Evolutionary conservation across 2,888 invertebrate species (phyloP), one percentile per base, ranked within the genome.

Genomic region (Torymus auratus): DNA sequence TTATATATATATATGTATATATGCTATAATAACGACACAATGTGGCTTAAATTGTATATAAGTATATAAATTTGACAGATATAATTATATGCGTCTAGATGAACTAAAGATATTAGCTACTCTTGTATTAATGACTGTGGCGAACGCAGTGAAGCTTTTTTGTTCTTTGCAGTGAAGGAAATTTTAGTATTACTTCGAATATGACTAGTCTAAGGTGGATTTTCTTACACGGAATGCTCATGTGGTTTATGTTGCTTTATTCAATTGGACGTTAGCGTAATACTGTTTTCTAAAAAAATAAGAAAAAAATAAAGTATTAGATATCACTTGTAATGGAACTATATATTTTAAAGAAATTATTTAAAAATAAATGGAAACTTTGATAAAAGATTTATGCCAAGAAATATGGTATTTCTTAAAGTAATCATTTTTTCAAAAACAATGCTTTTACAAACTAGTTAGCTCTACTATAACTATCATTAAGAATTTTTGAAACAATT

Each of bases 41-140:
- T 53, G 55, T 68, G 23, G 52, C 55, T 68, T 68, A 15, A 50
- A 28, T n/a, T 74, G 55, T 72, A 52, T 20, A 28, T 61, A 72
- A 55, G 13, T 14, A 28, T 17, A 28, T 67, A 28, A 28, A 28
- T 2, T 28, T 28, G 28, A 28, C 28, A 28, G 28, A 28, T 50
- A 41, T 52, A 71, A 23, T 58, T 58, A 60, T 67, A 78, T 56
- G 56, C 60, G 65, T 69, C 67, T 78, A 78, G 10, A 68, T 73
- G 15, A 11, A 61, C 67, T 78, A 78, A 58, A 56, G 10, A 41
- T 77, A 79, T 79, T 62, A 50, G 15, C 52, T 79, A 74, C 75
- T 60, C 14, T 70, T 52, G 11, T 62, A 50, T 13, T 50, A 23
- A 53, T 68, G 56, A 14, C 75, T 20, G n/a, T 50, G 11, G 64